phyloP scores from a whole-genome alignment of 2,113 vertebrate genomes.

The Bombycilla garrulus region DNA sequence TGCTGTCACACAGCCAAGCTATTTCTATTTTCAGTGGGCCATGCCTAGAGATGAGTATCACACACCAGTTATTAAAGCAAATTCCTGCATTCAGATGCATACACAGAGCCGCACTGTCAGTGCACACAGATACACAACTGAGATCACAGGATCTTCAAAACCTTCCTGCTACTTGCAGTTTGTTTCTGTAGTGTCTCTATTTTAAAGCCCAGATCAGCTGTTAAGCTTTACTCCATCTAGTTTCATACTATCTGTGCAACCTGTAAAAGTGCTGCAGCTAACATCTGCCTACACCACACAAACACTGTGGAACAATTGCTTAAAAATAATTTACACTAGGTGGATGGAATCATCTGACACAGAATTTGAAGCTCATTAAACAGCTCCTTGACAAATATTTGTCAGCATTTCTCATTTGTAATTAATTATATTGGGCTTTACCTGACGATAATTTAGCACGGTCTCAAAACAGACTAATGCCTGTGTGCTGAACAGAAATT shows the following conservation, averaged over 20 bases:
- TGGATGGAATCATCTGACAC: constrained; percentile 47
- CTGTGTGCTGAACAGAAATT: not conserved
- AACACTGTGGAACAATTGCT: constrained; percentile 28
- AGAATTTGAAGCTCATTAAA: constrained; percentile 52
- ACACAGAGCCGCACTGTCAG: not conserved
- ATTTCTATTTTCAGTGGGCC: constrained; percentile 32
- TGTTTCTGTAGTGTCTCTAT: not conserved
- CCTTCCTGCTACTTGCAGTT: not conserved
- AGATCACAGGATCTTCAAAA: not conserved
- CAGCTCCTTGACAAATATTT: constrained; percentile 50
- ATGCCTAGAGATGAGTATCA: constrained; percentile 15
- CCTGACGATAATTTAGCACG: constrained; percentile 4
- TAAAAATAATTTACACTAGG: constrained; percentile 59
- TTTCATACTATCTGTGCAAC: not conserved
- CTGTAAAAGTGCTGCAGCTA: not conserved
- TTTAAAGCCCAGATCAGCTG: not conserved
- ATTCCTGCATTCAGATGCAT: constrained; percentile 20
- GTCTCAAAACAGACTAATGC: constrained; percentile 20
- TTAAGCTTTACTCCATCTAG: not conserved
- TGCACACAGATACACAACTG: not conserved
- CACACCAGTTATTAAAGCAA: constrained; percentile 29
- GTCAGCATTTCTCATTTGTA: constrained; percentile 61
- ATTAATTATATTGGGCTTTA: constrained; percentile 53
- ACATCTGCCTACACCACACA: constrained; percentile 46
- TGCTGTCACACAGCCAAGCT: constrained; percentile 26